phyloP scores from a whole-genome alignment of 2,888 invertebrate genomes.

The Dusona sp. region DNA sequence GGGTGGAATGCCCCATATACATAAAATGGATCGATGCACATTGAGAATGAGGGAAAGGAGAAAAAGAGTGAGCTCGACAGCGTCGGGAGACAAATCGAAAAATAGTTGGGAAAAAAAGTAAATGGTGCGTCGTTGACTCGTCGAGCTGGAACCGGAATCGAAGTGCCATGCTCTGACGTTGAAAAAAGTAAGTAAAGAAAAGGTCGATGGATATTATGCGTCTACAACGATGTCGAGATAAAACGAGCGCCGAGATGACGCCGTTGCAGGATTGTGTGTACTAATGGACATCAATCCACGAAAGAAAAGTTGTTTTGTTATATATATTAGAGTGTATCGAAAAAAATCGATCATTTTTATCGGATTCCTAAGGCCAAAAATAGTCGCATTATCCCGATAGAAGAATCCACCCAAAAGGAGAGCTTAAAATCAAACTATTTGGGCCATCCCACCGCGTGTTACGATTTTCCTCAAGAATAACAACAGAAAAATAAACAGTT shows the following conservation, averaged over 20 bases:
- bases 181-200: conserved; percentile 13
- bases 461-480: no score
- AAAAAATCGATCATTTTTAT: no score
- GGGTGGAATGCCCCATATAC: no score
- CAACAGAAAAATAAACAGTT: no score
- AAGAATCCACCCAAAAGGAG: no score
- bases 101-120: conserved; percentile 44
- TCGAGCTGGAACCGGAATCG: conserved; percentile 47
- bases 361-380: no score
- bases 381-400: no score
- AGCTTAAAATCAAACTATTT: no score
- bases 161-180: conserved; percentile 29
- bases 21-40: conserved; percentile 26
- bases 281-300: conserved; percentile 64
- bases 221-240: conserved; percentile 20
- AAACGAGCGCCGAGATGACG: conserved; percentile 59
- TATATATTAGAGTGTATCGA: no score
- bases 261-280: conserved; percentile 48
- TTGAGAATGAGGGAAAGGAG: conserved; percentile 15
- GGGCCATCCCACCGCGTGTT: no score
- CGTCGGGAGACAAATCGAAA: conserved; percentile 45
- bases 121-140: conserved; percentile 55
- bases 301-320: conserved; percentile 39
- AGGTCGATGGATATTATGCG: conserved; percentile 38
- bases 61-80: conserved; percentile 30